Conservation (phyloP, 2,888 invertebrate genomes). For the Eueremaeus valkanovi region DNA sequence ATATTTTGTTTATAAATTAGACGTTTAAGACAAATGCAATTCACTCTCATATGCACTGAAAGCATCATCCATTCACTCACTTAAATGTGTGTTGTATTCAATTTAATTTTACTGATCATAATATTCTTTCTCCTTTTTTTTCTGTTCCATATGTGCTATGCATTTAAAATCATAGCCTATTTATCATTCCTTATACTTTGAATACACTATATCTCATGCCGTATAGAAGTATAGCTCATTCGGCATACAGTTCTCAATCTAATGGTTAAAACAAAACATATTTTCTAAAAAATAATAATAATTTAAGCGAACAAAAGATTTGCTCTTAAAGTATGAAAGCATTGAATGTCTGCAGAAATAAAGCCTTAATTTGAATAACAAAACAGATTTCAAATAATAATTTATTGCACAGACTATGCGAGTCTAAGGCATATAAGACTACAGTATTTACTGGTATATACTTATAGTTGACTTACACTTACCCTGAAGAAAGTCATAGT, state of each 20-base stretch:
- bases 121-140: background rate
- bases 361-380: background rate
- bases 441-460: no score
- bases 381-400: background rate
- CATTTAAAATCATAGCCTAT: constrained; percentile 18
- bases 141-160: background rate
- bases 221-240: no score
- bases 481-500: constrained; percentile 97
- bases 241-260: no score
- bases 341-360: background rate
- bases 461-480: no score
- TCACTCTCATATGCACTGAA: background rate
- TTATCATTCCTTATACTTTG: background rate
- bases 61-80: background rate
- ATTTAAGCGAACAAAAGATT: background rate
- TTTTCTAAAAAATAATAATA: background rate
- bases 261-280: background rate
- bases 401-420: no score
- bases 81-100: background rate
- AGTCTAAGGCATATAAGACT: no score
- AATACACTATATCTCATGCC: background rate
- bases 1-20: background rate
- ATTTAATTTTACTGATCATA: background rate
- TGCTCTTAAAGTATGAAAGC: background rate
- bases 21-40: background rate